A percentile compares a stretch with the other conserved stretches of the same genome.
Evolutionary conservation across 2,888 invertebrate species (phyloP).

Genomic region (Eristalinus aeneus): DNA sequence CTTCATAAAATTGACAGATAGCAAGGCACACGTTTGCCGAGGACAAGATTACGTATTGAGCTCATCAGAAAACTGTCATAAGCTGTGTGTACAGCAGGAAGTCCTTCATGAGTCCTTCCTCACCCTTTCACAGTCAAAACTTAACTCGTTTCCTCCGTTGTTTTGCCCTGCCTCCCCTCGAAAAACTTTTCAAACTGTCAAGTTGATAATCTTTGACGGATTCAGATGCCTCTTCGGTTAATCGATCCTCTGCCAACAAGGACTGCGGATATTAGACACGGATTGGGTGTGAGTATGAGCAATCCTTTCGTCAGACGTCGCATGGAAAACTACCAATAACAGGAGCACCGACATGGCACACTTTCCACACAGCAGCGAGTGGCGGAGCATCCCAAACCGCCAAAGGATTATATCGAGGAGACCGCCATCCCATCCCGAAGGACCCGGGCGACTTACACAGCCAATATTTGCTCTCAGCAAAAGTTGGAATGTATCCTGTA

Average conservation of each 20-base stretch:
- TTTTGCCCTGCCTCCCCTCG: background rate
- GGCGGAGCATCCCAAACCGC: background rate
- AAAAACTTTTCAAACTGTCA: background rate
- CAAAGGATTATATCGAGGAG: conserved; percentile 37
- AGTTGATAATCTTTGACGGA: conserved; percentile 30
- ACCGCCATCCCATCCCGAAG: background rate
- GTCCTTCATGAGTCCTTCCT: background rate
- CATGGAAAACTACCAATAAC: conserved; percentile 19
- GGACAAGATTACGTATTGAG: background rate
- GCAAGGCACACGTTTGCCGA: background rate
- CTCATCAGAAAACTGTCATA: background rate
- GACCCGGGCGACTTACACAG: conserved; percentile 52
- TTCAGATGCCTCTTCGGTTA: conserved; percentile 43
- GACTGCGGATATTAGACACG: conserved; percentile 29
- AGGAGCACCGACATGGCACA: conserved; percentile 5
- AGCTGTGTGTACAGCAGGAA: background rate
- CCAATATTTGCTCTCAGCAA: conserved; percentile 61
- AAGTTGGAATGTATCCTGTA: conserved; percentile 46
- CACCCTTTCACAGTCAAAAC: background rate
- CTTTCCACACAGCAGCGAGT: conserved; percentile 56
- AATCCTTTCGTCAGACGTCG: conserved; percentile 38
- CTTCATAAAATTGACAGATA: background rate
- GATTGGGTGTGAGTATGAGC: conserved; percentile 39
- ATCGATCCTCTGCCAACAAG: conserved; percentile 69
- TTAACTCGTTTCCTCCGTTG: background rate